phyloP scores from a whole-genome alignment of 2,113 vertebrate species.

The Otis tarda region DNA sequence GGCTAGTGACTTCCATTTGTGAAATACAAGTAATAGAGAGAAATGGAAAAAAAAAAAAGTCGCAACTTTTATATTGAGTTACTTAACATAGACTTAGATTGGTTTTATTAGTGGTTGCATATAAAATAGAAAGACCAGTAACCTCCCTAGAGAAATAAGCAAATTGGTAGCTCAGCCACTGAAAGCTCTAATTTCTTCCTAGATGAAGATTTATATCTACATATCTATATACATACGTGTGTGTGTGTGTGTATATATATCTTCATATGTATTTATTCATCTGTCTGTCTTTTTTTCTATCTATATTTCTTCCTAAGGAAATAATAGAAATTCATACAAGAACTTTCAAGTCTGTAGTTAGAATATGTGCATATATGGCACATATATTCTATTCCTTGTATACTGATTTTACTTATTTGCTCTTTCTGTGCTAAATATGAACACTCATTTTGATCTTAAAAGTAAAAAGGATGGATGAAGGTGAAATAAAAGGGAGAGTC shows the following conservation, averaged over 20 bases:
- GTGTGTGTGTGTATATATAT: background rate
- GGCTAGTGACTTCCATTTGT: background rate
- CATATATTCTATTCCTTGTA: background rate
- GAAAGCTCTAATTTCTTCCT: background rate
- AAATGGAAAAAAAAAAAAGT: background rate
- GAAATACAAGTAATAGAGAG: background rate
- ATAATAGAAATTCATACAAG: background rate
- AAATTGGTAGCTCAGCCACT: background rate
- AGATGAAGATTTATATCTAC: background rate
- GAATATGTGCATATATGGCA: background rate
- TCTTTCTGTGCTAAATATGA: background rate
- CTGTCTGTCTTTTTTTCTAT: background rate
- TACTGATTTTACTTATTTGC: background rate
- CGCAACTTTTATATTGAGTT: background rate
- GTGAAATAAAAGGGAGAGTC: background rate
- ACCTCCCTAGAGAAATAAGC: background rate
- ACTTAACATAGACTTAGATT: background rate
- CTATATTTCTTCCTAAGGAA: background rate
- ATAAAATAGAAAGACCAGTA: background rate
- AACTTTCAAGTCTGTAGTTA: background rate
- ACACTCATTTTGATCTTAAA: background rate
- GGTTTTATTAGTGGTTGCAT: background rate
- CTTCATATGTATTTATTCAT: background rate
- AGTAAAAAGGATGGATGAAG: background rate
- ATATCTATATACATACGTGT: background rate